These are phyloP conservation scores for Crocuta crocuta DNA, from an alignment of 2,113 vertebrate genomes.

Conservation along the genomic window DNA sequence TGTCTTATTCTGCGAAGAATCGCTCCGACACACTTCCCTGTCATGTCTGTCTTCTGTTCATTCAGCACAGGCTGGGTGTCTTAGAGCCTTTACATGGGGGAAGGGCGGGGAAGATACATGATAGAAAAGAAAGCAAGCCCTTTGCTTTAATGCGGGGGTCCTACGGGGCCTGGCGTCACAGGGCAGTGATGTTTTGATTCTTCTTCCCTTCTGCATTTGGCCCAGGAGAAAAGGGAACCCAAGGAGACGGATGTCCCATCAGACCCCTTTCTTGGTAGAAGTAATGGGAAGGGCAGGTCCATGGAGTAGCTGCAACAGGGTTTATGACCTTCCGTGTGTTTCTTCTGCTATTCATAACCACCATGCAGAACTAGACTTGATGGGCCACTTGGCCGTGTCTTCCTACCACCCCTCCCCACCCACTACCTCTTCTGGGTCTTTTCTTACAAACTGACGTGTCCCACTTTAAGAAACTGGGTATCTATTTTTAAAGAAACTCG, in stretches of 20 bases:
- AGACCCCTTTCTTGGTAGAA: not conserved
- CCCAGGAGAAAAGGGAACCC: not conserved
- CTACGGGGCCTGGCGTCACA: not conserved
- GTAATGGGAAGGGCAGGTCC: not conserved
- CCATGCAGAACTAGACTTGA: not conserved
- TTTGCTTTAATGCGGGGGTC: not conserved
- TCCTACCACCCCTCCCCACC: not conserved
- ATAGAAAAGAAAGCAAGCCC: not conserved
- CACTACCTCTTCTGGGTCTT: not conserved
- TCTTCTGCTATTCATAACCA: not conserved
- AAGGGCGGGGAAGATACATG: not conserved
- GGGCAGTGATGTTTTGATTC: not conserved
- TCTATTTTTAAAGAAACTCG: not conserved
- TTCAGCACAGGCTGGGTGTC: not conserved
- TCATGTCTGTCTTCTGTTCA: not conserved
- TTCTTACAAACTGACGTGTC: not conserved
- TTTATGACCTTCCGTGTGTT: not conserved
- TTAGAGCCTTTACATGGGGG: not conserved
- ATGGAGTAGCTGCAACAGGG: not conserved
- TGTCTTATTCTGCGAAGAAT: slow-evolving; percentile 25
- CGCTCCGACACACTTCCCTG: slow-evolving; percentile 39
- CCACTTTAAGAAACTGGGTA: not conserved
- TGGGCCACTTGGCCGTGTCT: not conserved
- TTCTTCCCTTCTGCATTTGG: not conserved
- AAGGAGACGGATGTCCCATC: not conserved